Percentiles rank a stretch among this genome's conserved stretches.
These are phyloP conservation scores for Dermatemys mawii DNA, from an alignment of 2,113 vertebrate species.

Conservation along the genomic window DNA sequence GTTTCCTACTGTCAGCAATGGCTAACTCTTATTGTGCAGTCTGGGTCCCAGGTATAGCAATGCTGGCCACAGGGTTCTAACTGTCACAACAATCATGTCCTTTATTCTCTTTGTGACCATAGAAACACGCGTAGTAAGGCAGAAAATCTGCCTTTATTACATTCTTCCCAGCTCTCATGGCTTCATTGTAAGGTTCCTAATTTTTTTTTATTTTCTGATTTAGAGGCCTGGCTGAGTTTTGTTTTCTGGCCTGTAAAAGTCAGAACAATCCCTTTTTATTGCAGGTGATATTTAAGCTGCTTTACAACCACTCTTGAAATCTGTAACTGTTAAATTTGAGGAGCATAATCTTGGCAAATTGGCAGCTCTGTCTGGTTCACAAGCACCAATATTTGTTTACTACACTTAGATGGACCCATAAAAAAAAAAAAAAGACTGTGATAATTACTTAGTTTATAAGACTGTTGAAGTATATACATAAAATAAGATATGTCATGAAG, in stretches of 20 bases:
- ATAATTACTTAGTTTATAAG: background rate
- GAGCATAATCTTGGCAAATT: slow-evolving; percentile 31
- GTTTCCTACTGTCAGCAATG: slow-evolving; percentile 1
- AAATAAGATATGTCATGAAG: background rate
- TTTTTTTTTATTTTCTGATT: background rate
- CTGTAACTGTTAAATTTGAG: slow-evolving; percentile 3
- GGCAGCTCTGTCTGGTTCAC: slow-evolving; percentile 46
- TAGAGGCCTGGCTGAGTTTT: background rate
- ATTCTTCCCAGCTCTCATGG: background rate
- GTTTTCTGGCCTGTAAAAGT: background rate
- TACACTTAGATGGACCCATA: background rate
- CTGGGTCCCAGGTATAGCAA: slow-evolving; percentile 16
- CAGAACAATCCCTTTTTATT: slow-evolving; percentile 12
- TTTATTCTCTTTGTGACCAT: slow-evolving; percentile 61
- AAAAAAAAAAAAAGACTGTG: background rate
- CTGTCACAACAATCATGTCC: slow-evolving; percentile 26
- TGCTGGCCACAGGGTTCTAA: background rate
- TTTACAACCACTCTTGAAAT: slow-evolving; percentile 32
- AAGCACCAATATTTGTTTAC: slow-evolving; percentile 10
- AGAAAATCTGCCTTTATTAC: slow-evolving; percentile 4
- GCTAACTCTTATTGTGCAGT: background rate
- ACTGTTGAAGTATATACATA: background rate
- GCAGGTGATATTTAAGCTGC: slow-evolving; percentile 19
- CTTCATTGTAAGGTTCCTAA: background rate
- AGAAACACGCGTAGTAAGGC: slow-evolving; percentile 41